Base-by-base conservation (phyloP, 2,797 vertebrate species). In the Margarornis squamiger region DNA sequence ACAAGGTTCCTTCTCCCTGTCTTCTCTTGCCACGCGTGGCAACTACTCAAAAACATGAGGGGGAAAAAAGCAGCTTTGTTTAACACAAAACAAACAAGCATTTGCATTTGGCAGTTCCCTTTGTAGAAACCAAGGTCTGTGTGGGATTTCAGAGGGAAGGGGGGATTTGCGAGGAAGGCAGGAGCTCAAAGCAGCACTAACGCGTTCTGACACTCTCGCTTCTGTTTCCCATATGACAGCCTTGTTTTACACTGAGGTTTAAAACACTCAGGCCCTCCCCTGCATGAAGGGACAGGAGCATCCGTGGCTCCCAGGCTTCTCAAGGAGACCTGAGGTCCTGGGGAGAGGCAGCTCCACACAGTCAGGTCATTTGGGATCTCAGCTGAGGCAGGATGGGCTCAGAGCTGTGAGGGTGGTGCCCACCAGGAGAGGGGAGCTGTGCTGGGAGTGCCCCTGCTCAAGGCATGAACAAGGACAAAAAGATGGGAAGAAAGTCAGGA, bases 11-110 rank as follows among this genome's bases (percentile, higher is more conserved):
- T 92, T 68, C 91, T 88, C 79, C 75, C 75, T 70, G 2, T 88
- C 65, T 92, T 84, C 81, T 75, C 89, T 65, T 90, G 77, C 91
- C 86, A 88, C 11, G 4, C 48, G 66, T 74, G 45, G 59, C 61
- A 68, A 61, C 76, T 57, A 39, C 68, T 83, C 43, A 91, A 48
- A 95, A 93, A 67, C 67, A 76, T 2, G 65, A 72, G 32, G n/a
- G 55, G 13, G 38, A 1, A 5, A 11, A 27, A 92, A 67, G 74
- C 55, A 86, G 82, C 55, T 81, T 92, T 94, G 81, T 92, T 95
- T 52, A 54, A 87, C 68, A 93, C 29, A 88, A 94, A 93, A 39
- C 78, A 90, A 94, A 59, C 43, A 51, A 38, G 68, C 63, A 39
- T 92, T 89, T 86, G 74, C 80, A 74, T 65, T 32, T 77, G 49